Percentiles rank a stretch among this genome's conserved stretches.
Evolutionary conservation across 2,888 invertebrate species (phyloP).

Genomic region (Busseola fusca): DNA sequence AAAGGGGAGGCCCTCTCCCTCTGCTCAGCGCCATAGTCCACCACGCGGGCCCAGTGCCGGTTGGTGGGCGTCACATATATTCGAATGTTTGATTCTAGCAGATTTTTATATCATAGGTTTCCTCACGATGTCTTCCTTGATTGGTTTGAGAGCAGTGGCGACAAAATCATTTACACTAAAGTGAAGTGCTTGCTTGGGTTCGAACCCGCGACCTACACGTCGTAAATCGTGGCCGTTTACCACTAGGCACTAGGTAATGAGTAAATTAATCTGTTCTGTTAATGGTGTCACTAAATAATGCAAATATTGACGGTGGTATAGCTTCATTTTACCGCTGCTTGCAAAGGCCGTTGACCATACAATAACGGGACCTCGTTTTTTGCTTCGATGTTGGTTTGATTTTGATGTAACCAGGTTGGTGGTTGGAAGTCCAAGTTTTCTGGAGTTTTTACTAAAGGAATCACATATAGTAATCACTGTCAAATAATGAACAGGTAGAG

Average conservation of each 20-base stretch:
- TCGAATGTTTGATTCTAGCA: too few species aligned
- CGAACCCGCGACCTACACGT: not conserved
- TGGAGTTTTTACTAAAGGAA: not conserved
- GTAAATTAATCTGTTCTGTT: not conserved
- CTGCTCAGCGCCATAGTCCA: not conserved
- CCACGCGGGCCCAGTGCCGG: not conserved
- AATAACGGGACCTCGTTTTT: slow-evolving; percentile 28
- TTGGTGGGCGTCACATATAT: not conserved
- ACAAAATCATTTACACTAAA: not conserved
- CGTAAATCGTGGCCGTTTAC: too few species aligned
- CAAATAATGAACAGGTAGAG: not conserved
- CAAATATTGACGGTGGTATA: slow-evolving; percentile 18
- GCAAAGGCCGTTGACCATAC: slow-evolving; percentile 26
- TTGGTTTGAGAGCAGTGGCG: not conserved
- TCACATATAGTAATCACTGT: too few species aligned
- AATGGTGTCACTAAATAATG: slow-evolving; percentile 10
- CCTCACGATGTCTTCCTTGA: not conserved
- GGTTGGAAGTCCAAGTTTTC: not conserved
- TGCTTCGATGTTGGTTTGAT: not conserved
- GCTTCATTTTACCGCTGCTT: slow-evolving; percentile 11
- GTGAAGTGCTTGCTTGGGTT: not conserved
- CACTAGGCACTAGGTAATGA: not conserved
- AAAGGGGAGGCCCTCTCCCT: too few species aligned
- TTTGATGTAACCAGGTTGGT: slow-evolving; percentile 11
- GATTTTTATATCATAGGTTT: too few species aligned